Evolutionary conservation across 35 echinoderm and acorn worm species (phyloP), one percentile per base, ranked within the genome.

Genomic region (Hemicentrotus pulcherrimus): DNA sequence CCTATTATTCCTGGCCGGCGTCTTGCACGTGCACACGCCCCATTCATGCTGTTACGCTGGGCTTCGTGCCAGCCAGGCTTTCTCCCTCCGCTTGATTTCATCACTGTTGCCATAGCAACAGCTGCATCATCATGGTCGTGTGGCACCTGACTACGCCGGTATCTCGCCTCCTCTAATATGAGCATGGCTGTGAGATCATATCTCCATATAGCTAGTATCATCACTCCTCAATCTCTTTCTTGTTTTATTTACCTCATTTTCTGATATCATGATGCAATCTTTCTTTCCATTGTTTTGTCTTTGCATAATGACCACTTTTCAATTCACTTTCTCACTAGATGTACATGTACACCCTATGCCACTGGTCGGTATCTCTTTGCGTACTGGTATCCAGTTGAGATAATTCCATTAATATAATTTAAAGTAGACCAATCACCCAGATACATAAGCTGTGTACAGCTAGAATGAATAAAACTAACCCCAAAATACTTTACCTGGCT

Each of bases 41-140:
- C 88, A 90, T 90, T 90, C 88, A 90, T 90, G 88, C 88, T 90
- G 88, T 47, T 90, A 90, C 5, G 19, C 65, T 28, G 28, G 22
- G 22, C 88, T 90, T 30, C 32, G 32, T 90, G 88, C 88, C 32
- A 47, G 88, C 88, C 15, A 24, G 88, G 88, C 32, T 8, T 33
- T 90, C n/a, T 32, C 5, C 32, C 46, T 90, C n/a, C 32, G 88
- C 32, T 90, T 90, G 88, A 90, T 90, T 90, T 90, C 88, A 90
- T 90, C 88, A 90, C 32, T 7, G 88, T 90, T 47, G 12, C 88
- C 88, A 90, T 90, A 90, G 88, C 88, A 90, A 90, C 88, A 90
- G 88, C 88, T 90, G 88, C 88, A 90, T 90, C 88, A 89, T 89
- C 31, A 90, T 90, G 16, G 50, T 24, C 9, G 88, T 45, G 32